Evolutionary conservation across 2,888 invertebrate genomes (phyloP).

Genomic region (Candidula unifasciata): DNA sequence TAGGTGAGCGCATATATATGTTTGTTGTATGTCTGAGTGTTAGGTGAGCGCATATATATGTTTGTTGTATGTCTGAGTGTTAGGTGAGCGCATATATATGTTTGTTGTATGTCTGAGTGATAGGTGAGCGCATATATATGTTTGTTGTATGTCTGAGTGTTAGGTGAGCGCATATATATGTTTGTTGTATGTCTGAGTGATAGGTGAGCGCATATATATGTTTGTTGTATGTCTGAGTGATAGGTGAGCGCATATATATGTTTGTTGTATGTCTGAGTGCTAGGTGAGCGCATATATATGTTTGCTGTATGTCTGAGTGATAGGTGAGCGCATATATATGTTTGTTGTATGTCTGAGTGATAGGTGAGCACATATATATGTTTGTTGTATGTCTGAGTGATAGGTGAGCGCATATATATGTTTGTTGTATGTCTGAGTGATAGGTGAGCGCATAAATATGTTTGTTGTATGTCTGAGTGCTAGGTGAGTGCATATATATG

Average conservation of each 20-base stretch:
- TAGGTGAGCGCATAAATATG: no score
- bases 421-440: no score
- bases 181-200: no score
- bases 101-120: neutral
- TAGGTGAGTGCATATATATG: no score
- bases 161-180: neutral
- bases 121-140: neutral
- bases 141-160: neutral
- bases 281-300: neutral
- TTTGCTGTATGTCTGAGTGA: no score
- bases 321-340: no score
- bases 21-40: no score
- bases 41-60: neutral
- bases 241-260: neutral
- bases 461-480: no score
- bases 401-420: neutral
- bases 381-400: neutral
- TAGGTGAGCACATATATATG: neutral
- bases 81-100: neutral
- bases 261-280: neutral
- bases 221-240: no score
- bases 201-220: no score
- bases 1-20: no score
- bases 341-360: no score
- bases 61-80: neutral